These are phyloP conservation scores for Hirtodrosophila confusa DNA, from an alignment of 2,888 invertebrate species.

Conservation along the genomic window DNA sequence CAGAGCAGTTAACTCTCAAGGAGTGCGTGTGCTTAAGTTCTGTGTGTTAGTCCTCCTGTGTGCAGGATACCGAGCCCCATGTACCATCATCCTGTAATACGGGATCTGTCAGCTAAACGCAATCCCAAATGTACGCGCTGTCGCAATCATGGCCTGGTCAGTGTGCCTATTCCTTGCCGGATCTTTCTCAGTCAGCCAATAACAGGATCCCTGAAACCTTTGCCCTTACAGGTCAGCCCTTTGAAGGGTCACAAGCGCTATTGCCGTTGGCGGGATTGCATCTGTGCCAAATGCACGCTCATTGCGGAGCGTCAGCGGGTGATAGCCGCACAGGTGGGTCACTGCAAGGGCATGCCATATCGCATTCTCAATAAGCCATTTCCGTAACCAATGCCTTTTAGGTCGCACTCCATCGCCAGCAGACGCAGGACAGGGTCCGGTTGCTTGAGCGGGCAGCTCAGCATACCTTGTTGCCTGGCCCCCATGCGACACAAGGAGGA, in stretches of 20 bases:
- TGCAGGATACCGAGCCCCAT: conserved; percentile 85
- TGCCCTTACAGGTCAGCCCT: conserved; percentile 83
- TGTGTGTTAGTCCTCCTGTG: too few species aligned
- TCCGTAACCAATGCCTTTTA: conserved; percentile 82
- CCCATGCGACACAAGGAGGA: too few species aligned
- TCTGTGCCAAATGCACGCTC: conserved; percentile 98
- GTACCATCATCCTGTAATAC: conserved; percentile 93
- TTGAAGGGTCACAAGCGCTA: conserved; percentile 96
- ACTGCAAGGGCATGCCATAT: conserved; percentile 11
- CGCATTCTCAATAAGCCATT: conserved; percentile 42
- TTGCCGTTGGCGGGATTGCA: conserved; percentile 98
- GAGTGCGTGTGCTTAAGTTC: too few species aligned
- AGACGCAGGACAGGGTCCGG: conserved; percentile 99
- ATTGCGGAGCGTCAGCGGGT: conserved; percentile 98
- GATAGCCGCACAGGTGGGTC: conserved; percentile 96
- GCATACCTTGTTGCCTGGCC: conserved; percentile 86
- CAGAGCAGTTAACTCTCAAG: too few species aligned
- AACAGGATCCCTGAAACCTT: neutral
- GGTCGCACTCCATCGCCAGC: conserved; percentile 97
- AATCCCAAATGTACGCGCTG: conserved; percentile 99
- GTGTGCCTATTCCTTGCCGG: conserved; percentile 79
- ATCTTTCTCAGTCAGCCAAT: too few species aligned
- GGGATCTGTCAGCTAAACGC: conserved; percentile 92
- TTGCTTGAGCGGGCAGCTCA: conserved; percentile 97
- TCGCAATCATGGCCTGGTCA: conserved; percentile 98